A percentile compares a stretch with the other conserved stretches of the same genome.
Conservation (phyloP, 2,888 invertebrate species). For the Synanthedon myopaeformis region DNA sequence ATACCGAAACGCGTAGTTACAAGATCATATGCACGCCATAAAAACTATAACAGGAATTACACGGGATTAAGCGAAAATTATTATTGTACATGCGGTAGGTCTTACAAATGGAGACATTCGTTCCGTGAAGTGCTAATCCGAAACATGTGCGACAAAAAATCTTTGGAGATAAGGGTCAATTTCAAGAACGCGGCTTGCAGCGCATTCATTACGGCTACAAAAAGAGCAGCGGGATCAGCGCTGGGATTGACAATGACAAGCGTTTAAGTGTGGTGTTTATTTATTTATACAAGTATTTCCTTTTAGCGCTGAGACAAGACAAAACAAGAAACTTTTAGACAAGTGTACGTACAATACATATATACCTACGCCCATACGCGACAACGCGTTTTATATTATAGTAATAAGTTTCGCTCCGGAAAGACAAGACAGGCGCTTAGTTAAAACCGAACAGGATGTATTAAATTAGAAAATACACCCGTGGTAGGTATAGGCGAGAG, state of each 20-base stretch:
- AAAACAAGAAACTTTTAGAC: constrained; percentile 62
- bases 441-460: constrained; percentile 40
- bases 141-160: constrained; percentile 63
- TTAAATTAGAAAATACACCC: constrained; percentile 47
- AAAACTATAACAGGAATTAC: constrained; percentile 51
- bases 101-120: constrained; percentile 24
- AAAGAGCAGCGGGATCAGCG: constrained; percentile 54
- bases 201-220: constrained; percentile 28
- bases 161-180: constrained; percentile 59
- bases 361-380: constrained; percentile 24
- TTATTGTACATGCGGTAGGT: constrained; percentile 57
- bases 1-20: neutral
- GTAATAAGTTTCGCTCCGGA: constrained; percentile 50
- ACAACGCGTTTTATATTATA: constrained; percentile 43
- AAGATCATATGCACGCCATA: constrained; percentile 42
- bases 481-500: constrained; percentile 13
- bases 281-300: constrained; percentile 68
- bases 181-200: constrained; percentile 55
- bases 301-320: constrained; percentile 55
- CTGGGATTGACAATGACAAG: constrained; percentile 65
- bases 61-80: constrained; percentile 36
- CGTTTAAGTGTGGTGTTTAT: constrained; percentile 60
- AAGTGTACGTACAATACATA: constrained; percentile 24
- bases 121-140: constrained; percentile 66
- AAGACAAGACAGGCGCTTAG: constrained; percentile 30